Conservation (phyloP, 1,140 invertebrate genomes). For the Drosophila bifasciata region DNA sequence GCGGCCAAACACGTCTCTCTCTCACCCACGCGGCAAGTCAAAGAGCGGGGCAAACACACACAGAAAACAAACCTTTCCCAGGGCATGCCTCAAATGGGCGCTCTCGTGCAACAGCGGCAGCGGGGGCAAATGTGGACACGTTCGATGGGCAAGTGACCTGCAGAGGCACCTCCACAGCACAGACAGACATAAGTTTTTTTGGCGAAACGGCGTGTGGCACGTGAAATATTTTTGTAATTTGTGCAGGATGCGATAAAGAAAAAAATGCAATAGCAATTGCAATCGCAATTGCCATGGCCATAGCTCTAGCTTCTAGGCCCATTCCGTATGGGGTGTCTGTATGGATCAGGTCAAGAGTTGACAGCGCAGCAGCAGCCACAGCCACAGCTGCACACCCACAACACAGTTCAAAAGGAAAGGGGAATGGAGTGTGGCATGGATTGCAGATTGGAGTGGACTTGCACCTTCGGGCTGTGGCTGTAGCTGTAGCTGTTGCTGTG, state of each 20-base stretch:
- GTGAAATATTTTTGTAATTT: slow-evolving; percentile 73
- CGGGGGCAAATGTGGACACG: slow-evolving; percentile 56
- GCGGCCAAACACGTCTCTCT: slow-evolving; percentile 22
- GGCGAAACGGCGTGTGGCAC: slow-evolving; percentile 24
- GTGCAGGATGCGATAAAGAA: slow-evolving; percentile 69
- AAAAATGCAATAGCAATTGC: slow-evolving; percentile 54
- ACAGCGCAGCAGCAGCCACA: slow-evolving; percentile 24
- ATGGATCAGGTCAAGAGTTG: slow-evolving; percentile 48
- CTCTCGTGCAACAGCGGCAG: slow-evolving; percentile 1
- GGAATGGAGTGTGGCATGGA: background rate
- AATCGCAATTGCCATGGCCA: slow-evolving; percentile 12
- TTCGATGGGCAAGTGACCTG: slow-evolving; percentile 57
- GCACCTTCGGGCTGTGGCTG: slow-evolving; percentile 35
- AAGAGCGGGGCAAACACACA: slow-evolving; percentile 24
- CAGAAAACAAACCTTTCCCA: background rate
- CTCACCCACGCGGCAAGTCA: slow-evolving; percentile 58
- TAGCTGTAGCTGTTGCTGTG: background rate
- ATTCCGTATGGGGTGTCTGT: slow-evolving; percentile 42
- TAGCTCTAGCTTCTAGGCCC: slow-evolving; percentile 14
- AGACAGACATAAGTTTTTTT: slow-evolving; percentile 29
- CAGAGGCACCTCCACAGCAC: slow-evolving; percentile 27
- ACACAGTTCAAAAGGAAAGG: slow-evolving; percentile 11
- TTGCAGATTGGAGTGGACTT: slow-evolving; percentile 6
- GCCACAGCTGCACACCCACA: slow-evolving; percentile 59
- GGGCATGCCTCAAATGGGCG: slow-evolving; percentile 35